Evolutionary conservation across 2,113 vertebrate genomes (phyloP).

Genomic region (Carassius gibelio): DNA sequence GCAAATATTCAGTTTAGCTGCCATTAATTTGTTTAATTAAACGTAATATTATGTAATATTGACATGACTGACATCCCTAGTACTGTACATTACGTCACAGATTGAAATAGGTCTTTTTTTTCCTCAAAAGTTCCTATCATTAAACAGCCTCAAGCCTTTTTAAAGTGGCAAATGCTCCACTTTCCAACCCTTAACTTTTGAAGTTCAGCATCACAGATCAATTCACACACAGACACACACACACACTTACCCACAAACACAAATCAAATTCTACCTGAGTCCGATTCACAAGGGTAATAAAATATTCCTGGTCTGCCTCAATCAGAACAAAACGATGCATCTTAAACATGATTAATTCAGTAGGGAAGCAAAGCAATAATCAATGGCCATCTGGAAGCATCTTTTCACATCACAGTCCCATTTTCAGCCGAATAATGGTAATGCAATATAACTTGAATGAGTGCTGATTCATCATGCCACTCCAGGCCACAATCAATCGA

Average conservation of each 20-base stretch:
- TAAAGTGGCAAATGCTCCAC: background rate
- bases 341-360: conserved; percentile 28
- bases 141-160: background rate
- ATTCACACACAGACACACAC: conserved; percentile 7
- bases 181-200: conserved; percentile 12
- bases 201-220: conserved; percentile 19
- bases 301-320: conserved; percentile 1
- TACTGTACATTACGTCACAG: background rate
- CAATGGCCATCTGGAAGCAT: background rate
- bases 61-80: background rate
- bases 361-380: conserved; percentile 14
- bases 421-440: background rate
- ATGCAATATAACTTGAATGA: conserved; percentile 13
- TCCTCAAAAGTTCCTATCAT: background rate
- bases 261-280: conserved; percentile 7
- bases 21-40: background rate
- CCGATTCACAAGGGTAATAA: conserved; percentile 17
- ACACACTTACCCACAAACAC: conserved; percentile 37
- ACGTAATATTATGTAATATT: background rate
- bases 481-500: conserved; percentile 18
- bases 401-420: conserved; percentile 1
- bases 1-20: background rate
- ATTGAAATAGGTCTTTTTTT: background rate
- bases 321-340: conserved; percentile 31
- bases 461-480: conserved; percentile 8